Percentiles rank a stretch among this genome's conserved stretches.
These are phyloP conservation scores for Blennius ocellaris DNA, from an alignment of 2,113 vertebrate species.

Conservation along the genomic window DNA sequence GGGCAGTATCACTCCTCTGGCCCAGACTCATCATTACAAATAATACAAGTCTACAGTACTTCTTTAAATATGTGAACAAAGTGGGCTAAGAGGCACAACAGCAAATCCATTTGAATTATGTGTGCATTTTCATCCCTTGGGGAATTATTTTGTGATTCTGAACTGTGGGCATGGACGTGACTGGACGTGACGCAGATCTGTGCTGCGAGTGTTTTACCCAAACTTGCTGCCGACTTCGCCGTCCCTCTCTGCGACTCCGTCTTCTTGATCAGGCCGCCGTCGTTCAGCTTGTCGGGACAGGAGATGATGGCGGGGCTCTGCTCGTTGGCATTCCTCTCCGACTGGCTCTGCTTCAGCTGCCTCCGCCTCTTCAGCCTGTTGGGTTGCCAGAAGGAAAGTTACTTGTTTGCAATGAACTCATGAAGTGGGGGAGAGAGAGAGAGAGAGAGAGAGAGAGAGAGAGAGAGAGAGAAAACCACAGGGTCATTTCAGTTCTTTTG, in stretches of 20 bases:
- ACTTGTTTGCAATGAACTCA: too few relatives aligned
- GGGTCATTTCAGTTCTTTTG: neutral
- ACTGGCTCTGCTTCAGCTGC: slow-evolving; percentile 78
- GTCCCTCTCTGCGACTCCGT: slow-evolving; percentile 45
- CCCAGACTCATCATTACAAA: neutral
- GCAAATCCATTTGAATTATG: too few relatives aligned
- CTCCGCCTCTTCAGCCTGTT: slow-evolving; percentile 80
- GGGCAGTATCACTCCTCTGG: neutral
- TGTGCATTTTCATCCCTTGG: too few relatives aligned
- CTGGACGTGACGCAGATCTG: too few relatives aligned
- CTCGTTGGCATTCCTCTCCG: slow-evolving; percentile 70
- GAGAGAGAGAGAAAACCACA: neutral
- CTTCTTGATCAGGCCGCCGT: slow-evolving; percentile 52
- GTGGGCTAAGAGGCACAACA: too few relatives aligned
- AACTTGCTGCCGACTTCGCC: slow-evolving; percentile 29
- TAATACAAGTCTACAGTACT: neutral
- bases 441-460: too few relatives aligned
- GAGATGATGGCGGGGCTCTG: slow-evolving; percentile 71
- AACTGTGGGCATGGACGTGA: too few relatives aligned
- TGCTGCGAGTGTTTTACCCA: slow-evolving; percentile 48
- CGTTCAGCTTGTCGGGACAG: slow-evolving; percentile 41
- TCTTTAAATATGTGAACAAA: too few relatives aligned
- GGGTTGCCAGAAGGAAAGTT: neutral
- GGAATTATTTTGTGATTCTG: too few relatives aligned
- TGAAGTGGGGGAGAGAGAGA: neutral